Base-by-base conservation (phyloP, 2,113 vertebrate genomes). In the Melanotaenia duboulayi region DNA sequence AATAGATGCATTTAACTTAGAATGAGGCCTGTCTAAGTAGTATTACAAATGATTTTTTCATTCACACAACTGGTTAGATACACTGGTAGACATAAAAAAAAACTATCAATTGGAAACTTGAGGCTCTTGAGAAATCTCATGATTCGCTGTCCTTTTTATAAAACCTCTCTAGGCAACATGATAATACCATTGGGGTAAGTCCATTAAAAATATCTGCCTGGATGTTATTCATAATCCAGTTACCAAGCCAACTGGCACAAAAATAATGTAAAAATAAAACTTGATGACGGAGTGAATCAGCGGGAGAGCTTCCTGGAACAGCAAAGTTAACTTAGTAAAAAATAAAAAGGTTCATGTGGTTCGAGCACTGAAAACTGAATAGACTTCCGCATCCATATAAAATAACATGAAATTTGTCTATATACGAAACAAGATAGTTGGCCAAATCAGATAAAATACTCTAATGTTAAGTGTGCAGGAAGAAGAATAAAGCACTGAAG, bases 181-280 rank as follows among this genome's bases (percentile, higher is more conserved):
- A 85, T 83, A 85, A 84, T 74, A 55, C 73, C 66, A 72, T 52
- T 37, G 54, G 76, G 82, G 59, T 66, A 71, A 82, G 59, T 89
- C 87, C 67, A 87, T 90, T 88, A 86, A 86, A 83, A 84, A 89
- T 71, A 81, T 87, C 82, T 74, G 65, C 74, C 50, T 28, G 72
- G 80, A 80, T 79, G 74, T 87, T 90, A 80, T 81, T 90, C 78
- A 81, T 68, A 13, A 72, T 67, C 51, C 51, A 65, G 89, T 88
- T 91, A 75, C 89, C 79, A 79, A 56, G 89, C 72, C 86, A 85
- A 84, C 87, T 10, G 12, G 50, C 42, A 64, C 35, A 76, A 75
- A 86, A 87, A 80, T 74, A 86, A 71, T 54, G 51, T 81, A 82
- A 81, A 91, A 90, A 90, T 88, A 90, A 73, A 83, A 82, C 61